A percentile compares a stretch with the other conserved stretches of the same genome.
phyloP scores from a whole-genome alignment of 2,888 invertebrate genomes.

The Drosophila barbarae region DNA sequence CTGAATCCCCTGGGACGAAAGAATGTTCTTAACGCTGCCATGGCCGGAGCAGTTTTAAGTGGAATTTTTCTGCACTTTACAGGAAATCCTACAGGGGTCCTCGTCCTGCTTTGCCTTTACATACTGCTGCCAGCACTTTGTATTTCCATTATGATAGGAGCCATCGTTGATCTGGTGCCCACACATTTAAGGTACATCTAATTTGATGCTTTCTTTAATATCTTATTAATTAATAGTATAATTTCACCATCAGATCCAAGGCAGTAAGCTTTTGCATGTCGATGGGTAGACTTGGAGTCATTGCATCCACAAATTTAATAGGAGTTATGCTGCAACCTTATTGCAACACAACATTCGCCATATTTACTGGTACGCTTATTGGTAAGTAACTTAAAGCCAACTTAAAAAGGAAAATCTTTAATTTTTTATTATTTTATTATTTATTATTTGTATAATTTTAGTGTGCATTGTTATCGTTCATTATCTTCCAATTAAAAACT shows the following conservation, averaged over 20 bases:
- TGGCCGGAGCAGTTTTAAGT: conserved; percentile 63
- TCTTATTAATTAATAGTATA: neutral
- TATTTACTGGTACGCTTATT: conserved; percentile 63
- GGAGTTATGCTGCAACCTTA: conserved; percentile 64
- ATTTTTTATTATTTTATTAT: neutral
- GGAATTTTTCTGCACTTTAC: conserved; percentile 72
- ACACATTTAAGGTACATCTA: conserved; percentile 67
- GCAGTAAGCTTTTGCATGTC: conserved; percentile 72
- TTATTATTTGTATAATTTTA: conserved; percentile 37
- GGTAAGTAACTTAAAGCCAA: conserved; percentile 42
- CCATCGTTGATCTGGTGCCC: conserved; percentile 74
- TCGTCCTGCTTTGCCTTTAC: conserved; percentile 74
- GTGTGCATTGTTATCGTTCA: conserved; percentile 65
- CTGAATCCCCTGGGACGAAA: conserved; percentile 76
- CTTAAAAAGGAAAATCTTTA: neutral
- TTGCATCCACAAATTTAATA: conserved; percentile 70
- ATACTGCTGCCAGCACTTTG: conserved; percentile 74
- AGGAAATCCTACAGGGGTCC: conserved; percentile 60
- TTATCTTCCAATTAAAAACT: conserved; percentile 66
- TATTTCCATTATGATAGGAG: conserved; percentile 74
- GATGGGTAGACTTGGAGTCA: conserved; percentile 69
- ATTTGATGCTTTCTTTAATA: neutral
- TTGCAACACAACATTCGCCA: conserved; percentile 67
- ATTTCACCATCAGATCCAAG: conserved; percentile 46
- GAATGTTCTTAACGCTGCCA: conserved; percentile 65